phyloP scores from a whole-genome alignment of 2,113 vertebrate genomes.

The Archocentrus centrarchus region DNA sequence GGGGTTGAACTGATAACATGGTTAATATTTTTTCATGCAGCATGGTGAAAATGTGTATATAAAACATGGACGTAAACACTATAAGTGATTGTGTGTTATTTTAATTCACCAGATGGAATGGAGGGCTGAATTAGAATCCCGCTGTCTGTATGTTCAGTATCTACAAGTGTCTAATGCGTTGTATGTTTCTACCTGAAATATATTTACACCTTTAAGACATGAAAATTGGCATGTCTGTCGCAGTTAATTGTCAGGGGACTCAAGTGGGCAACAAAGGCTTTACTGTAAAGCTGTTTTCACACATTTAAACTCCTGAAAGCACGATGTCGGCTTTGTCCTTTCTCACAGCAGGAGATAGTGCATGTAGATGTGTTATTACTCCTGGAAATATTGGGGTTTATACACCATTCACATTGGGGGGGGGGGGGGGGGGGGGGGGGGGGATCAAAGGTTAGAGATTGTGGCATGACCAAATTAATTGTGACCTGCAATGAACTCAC shows the following conservation, averaged over 20 bases:
- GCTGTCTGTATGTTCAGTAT: neutral
- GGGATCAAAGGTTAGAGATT: neutral
- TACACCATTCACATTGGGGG: neutral
- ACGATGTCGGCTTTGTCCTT: neutral
- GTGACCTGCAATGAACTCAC: neutral
- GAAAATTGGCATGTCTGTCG: slow-evolving; percentile 24
- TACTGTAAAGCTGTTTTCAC: neutral
- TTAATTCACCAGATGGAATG: neutral
- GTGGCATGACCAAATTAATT: neutral
- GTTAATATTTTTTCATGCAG: slow-evolving; percentile 29
- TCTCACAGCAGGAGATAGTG: neutral
- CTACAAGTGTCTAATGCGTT: neutral
- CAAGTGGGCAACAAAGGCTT: neutral
- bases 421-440: too few relatives aligned
- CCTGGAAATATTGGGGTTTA: too few relatives aligned
- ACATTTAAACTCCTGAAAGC: neutral
- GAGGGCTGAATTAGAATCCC: neutral
- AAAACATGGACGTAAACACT: slow-evolving; percentile 29
- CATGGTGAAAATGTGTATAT: slow-evolving; percentile 30
- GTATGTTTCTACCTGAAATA: neutral
- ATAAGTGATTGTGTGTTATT: neutral
- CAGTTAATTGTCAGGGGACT: neutral
- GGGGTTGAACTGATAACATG: neutral
- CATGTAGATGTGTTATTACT: neutral
- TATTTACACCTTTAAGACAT: slow-evolving; percentile 13